Percentiles rank a stretch among this genome's conserved stretches.
Evolutionary conservation across 1,140 invertebrate genomes (phyloP).

Genomic region (Oncopodura yosiiana): DNA sequence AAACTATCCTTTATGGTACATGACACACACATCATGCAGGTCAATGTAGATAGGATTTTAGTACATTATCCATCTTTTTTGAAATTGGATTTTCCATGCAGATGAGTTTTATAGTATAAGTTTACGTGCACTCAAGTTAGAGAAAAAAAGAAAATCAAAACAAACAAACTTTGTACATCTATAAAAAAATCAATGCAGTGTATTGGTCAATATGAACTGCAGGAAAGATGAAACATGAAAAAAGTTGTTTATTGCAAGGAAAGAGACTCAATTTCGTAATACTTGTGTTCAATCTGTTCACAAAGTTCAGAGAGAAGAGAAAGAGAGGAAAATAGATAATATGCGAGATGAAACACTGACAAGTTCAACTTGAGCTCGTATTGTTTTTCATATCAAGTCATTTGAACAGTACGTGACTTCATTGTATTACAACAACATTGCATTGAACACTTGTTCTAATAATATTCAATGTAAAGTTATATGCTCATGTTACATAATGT

Average conservation of each 20-base stretch:
- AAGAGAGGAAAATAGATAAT: background rate
- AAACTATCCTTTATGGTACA: background rate
- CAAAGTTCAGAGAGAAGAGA: too few species aligned
- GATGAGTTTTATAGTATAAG: constrained; percentile 15
- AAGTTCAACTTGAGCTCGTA: constrained; percentile 4
- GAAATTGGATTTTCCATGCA: constrained; percentile 31
- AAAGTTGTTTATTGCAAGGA: constrained; percentile 18
- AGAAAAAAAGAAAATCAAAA: too few species aligned
- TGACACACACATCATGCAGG: background rate
- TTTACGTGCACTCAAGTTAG: too few species aligned
- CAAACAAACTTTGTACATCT: constrained; percentile 6
- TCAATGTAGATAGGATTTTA: constrained; percentile 15
- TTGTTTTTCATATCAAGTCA: constrained; percentile 24
- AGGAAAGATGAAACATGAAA: constrained; percentile 10
- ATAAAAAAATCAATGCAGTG: constrained; percentile 15
- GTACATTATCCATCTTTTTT: constrained; percentile 23
- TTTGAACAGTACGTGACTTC: constrained; percentile 22
- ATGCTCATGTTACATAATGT: too few species aligned
- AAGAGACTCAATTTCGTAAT: too few species aligned
- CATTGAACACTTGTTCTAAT: too few species aligned
- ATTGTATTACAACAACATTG: too few species aligned
- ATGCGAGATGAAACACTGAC: constrained; percentile 6
- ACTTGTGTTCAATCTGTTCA: too few species aligned
- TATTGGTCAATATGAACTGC: constrained; percentile 4
- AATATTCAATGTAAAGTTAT: too few species aligned